These are phyloP conservation scores for Phenacoccus solenopsis DNA, from an alignment of 1,140 invertebrate species.

Conservation along the genomic window DNA sequence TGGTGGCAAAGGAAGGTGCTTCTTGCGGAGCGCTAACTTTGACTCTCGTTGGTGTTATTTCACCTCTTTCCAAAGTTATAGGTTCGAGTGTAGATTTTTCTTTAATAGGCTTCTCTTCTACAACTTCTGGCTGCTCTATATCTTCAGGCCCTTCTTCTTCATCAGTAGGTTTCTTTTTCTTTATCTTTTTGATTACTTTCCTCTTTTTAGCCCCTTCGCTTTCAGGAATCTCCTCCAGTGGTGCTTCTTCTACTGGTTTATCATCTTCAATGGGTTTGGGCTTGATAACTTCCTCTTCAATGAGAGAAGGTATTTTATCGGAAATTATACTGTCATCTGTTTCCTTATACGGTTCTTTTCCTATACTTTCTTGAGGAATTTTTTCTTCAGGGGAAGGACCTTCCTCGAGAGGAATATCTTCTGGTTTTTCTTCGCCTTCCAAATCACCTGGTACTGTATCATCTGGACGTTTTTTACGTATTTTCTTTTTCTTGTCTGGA, in stretches of 20 bases:
- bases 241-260: slow-evolving; percentile 19
- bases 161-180: slow-evolving; percentile 14
- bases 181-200: slow-evolving; percentile 19
- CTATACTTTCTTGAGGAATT: background rate
- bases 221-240: background rate
- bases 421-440: slow-evolving; percentile 30
- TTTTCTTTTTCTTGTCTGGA: slow-evolving; percentile 24
- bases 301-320: background rate
- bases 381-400: background rate
- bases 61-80: slow-evolving; percentile 32
- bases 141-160: slow-evolving; percentile 22
- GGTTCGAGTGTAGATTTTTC: slow-evolving; percentile 18
- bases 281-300: background rate
- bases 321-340: background rate
- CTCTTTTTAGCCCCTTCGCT: slow-evolving; percentile 23
- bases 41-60: slow-evolving; percentile 35
- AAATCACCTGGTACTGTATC: slow-evolving; percentile 36
- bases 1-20: slow-evolving; percentile 42
- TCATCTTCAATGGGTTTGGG: slow-evolving; percentile 7
- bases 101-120: slow-evolving; percentile 15
- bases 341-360: background rate
- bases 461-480: slow-evolving; percentile 22
- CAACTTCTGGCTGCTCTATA: background rate
- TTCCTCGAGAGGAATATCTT: slow-evolving; percentile 21
- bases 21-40: slow-evolving; percentile 36